Evolutionary conservation across 2,888 invertebrate species (phyloP).

Genomic region (Heliconius erato): DNA sequence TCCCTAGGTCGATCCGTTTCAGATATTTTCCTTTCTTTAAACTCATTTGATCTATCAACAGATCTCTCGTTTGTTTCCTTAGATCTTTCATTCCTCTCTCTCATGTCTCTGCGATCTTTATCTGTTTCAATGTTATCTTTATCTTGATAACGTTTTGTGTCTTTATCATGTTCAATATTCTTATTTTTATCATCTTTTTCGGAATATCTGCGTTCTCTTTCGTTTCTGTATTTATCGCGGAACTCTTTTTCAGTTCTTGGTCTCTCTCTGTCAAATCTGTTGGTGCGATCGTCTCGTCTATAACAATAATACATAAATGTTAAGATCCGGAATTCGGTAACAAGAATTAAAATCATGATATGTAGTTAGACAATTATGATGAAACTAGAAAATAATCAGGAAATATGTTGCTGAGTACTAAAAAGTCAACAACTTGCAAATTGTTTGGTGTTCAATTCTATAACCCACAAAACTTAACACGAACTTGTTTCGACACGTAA

Average conservation of each 20-base stretch:
- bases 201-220: slow-evolving; percentile 45
- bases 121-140: slow-evolving; percentile 12
- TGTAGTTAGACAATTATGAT: too few species aligned
- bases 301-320: slow-evolving; percentile 11
- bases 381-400: too few species aligned
- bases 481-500: background rate
- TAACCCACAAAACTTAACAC: too few species aligned
- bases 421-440: too few species aligned
- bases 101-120: slow-evolving; percentile 28
- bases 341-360: too few species aligned
- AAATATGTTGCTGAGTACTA: too few species aligned
- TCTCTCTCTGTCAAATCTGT: slow-evolving; percentile 60
- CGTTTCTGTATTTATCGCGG: slow-evolving; percentile 50
- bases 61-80: slow-evolving; percentile 42
- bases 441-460: too few species aligned
- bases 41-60: slow-evolving; percentile 5
- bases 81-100: slow-evolving; percentile 36
- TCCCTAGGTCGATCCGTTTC: slow-evolving; percentile 31
- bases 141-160: slow-evolving; percentile 39
- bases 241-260: slow-evolving; percentile 55
- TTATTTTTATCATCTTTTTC: slow-evolving; percentile 53
- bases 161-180: slow-evolving; percentile 8
- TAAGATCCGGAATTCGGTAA: background rate
- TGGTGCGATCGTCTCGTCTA: slow-evolving; percentile 66
- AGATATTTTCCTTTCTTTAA: background rate